Conservation (phyloP, 2,113 vertebrate species). For the Oryzias celebensis region DNA sequence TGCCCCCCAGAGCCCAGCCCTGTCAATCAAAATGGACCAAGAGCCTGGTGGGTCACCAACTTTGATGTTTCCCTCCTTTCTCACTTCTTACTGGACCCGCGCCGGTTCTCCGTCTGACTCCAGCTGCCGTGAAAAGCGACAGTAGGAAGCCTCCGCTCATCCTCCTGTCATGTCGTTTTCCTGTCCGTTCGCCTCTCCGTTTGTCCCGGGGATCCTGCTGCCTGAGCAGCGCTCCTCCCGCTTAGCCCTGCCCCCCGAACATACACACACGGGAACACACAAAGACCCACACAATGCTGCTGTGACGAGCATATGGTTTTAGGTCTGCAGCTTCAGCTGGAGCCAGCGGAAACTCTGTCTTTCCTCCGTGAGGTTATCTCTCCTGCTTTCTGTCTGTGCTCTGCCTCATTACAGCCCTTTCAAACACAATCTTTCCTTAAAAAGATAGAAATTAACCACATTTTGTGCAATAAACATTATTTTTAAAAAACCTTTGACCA, state of each 20-base stretch:
- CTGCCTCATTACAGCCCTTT: slow-evolving; percentile 16
- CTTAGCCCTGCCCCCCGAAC: slow-evolving; percentile 72
- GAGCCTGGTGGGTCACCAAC: slow-evolving; percentile 78
- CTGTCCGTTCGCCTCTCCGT: slow-evolving; percentile 46
- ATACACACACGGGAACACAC: slow-evolving; percentile 39
- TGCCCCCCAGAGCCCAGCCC: slow-evolving; percentile 94
- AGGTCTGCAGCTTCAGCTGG: slow-evolving; percentile 51
- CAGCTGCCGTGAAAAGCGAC: too few relatives aligned
- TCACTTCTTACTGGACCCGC: slow-evolving; percentile 1
- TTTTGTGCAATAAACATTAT: too few relatives aligned
- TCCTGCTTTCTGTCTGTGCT: slow-evolving; percentile 22
- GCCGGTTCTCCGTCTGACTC: background rate
- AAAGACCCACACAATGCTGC: slow-evolving; percentile 41
- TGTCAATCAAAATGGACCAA: slow-evolving; percentile 93
- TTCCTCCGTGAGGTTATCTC: slow-evolving; percentile 39
- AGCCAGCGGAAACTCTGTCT: slow-evolving; percentile 64
- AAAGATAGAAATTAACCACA: too few relatives aligned
- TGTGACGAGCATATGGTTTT: slow-evolving; percentile 72
- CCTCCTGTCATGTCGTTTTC: slow-evolving; percentile 10
- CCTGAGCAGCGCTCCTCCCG: slow-evolving; percentile 65
- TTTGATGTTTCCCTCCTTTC: slow-evolving; percentile 14
- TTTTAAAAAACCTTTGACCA: too few relatives aligned
- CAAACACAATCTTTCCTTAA: too few relatives aligned
- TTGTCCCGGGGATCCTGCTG: slow-evolving; percentile 70
- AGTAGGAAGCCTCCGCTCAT: background rate